phyloP scores from a whole-genome alignment of 53 echinoderm and acorn worm species.

The Actinopyga echinites region DNA sequence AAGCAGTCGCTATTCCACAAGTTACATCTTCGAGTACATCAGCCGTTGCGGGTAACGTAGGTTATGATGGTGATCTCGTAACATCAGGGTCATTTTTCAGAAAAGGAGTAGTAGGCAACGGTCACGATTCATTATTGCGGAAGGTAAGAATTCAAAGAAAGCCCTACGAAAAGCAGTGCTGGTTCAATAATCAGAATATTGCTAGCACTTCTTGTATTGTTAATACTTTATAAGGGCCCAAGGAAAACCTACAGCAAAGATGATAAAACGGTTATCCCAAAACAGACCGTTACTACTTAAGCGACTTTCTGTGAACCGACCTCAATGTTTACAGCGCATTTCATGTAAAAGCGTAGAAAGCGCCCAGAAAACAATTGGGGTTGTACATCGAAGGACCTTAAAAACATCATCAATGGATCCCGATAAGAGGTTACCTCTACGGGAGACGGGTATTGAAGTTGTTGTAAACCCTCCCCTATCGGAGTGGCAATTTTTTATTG shows the following conservation, averaged over 20 bases:
- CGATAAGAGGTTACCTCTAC: constrained; percentile 37
- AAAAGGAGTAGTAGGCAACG: neutral
- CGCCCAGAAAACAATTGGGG: neutral
- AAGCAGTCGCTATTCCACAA: too few relatives aligned
- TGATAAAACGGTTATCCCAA: constrained; percentile 14
- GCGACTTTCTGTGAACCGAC: constrained; percentile 4
- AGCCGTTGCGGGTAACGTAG: too few relatives aligned
- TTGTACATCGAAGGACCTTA: constrained; percentile 13
- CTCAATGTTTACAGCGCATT: neutral
- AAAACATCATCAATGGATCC: neutral
- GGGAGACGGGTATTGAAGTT: constrained; percentile 73
- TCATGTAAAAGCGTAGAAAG: constrained; percentile 5
- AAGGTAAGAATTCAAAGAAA: neutral
- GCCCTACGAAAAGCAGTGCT: neutral
- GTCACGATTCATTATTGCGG: neutral
- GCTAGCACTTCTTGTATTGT: neutral
- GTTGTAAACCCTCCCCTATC: constrained; percentile 84
- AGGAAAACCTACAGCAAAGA: constrained; percentile 1
- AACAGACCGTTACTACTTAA: neutral
- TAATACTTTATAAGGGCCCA: constrained; percentile 2
- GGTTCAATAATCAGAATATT: constrained; percentile 16
- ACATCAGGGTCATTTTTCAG: too few relatives aligned
- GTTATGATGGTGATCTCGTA: too few relatives aligned
- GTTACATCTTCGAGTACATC: too few relatives aligned
- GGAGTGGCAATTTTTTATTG: constrained; percentile 72